Percentiles rank a stretch among this genome's conserved stretches.
Evolutionary conservation across 2,113 vertebrate genomes (phyloP).

Genomic region (Casuarius casuarius): DNA sequence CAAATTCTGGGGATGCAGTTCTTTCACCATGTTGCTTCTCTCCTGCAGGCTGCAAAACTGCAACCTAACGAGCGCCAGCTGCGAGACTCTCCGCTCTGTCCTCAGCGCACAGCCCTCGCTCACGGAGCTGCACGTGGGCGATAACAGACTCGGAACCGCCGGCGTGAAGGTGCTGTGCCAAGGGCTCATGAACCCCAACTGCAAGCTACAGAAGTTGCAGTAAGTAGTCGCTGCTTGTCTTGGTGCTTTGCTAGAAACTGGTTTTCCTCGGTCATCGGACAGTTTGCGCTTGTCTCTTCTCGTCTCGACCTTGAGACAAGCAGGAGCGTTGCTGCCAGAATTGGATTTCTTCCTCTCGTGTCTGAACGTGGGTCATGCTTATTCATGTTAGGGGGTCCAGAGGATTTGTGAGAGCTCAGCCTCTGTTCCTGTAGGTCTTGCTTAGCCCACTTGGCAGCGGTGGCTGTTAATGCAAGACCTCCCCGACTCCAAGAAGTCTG

Average conservation of each 20-base stretch:
- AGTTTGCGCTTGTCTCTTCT: not conserved
- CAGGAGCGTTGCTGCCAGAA: not conserved
- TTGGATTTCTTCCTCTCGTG: not conserved
- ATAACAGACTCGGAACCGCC: slow-evolving; percentile 70
- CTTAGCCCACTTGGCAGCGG: not conserved
- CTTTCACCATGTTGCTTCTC: not conserved
- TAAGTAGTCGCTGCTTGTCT: slow-evolving; percentile 51
- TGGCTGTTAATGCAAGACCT: not conserved
- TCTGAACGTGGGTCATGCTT: not conserved
- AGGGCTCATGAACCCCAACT: slow-evolving; percentile 74
- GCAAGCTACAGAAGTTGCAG: slow-evolving; percentile 74
- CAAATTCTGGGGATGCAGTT: not conserved
- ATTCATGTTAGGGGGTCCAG: not conserved
- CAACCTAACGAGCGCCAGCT: slow-evolving; percentile 64
- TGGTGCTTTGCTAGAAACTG: not conserved
- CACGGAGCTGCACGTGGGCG: slow-evolving; percentile 63
- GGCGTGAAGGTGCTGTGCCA: slow-evolving; percentile 75
- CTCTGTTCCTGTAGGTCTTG: not conserved
- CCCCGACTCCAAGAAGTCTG: not conserved
- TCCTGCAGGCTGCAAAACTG: slow-evolving; percentile 75
- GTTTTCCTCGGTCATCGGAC: not conserved
- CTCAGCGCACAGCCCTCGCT: slow-evolving; percentile 46
- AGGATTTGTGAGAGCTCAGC: not conserved
- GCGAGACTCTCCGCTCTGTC: slow-evolving; percentile 23
- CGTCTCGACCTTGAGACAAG: not conserved